phyloP scores from a whole-genome alignment of 2,888 invertebrate species.

The Patella depressa region DNA sequence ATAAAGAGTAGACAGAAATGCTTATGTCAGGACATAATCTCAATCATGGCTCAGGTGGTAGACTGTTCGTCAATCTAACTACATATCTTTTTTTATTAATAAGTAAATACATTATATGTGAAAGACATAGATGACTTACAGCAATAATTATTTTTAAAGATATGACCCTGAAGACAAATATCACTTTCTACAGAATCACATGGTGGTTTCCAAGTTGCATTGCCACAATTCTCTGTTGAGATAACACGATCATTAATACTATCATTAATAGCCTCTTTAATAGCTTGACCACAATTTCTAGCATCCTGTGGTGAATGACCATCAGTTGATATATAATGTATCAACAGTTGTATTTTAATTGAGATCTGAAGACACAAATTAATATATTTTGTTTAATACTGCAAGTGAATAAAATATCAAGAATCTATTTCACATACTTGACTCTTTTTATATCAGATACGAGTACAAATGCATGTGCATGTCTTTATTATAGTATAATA shows the following conservation, averaged over 20 bases:
- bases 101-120: neutral
- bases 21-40: too few relatives aligned
- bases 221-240: conserved; percentile 20
- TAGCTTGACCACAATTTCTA: neutral
- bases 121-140: conserved; percentile 29
- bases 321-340: too few relatives aligned
- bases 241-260: neutral
- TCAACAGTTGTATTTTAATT: neutral
- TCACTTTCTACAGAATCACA: conserved; percentile 21
- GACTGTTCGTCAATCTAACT: too few relatives aligned
- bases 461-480: too few relatives aligned
- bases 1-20: too few relatives aligned
- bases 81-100: too few relatives aligned
- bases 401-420: too few relatives aligned
- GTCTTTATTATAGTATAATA: too few relatives aligned
- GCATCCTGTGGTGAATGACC: neutral
- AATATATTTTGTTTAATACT: too few relatives aligned
- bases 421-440: too few relatives aligned
- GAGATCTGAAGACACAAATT: neutral
- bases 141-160: conserved; percentile 22
- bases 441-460: too few relatives aligned
- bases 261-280: neutral
- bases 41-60: too few relatives aligned
- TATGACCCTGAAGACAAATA: conserved; percentile 27
- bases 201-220: conserved; percentile 22